These are phyloP conservation scores for Regulus satrapa DNA, from an alignment of 2,113 vertebrate genomes.

Conservation along the genomic window DNA sequence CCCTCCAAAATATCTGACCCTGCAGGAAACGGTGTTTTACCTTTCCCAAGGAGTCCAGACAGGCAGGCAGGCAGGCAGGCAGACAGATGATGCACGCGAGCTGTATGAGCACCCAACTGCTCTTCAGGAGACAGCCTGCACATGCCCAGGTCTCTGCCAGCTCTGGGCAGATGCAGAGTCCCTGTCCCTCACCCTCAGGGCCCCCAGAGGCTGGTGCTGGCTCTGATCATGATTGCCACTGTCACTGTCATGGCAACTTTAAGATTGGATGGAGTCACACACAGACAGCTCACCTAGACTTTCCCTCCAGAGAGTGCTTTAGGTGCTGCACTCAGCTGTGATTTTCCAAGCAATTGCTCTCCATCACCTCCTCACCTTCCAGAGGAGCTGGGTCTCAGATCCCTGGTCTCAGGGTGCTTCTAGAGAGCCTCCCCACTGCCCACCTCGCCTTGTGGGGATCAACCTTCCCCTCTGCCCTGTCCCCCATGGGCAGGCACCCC, in stretches of 20 bases:
- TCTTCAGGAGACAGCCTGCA: background rate
- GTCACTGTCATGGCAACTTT: background rate
- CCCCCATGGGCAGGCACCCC: accelerated
- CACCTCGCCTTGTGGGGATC: background rate
- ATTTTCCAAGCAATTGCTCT: background rate
- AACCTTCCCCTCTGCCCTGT: background rate
- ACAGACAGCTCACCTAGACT: accelerated
- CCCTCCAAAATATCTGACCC: slow-evolving; percentile 58
- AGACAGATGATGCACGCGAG: background rate
- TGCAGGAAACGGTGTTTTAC: slow-evolving; percentile 27
- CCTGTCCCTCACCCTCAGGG: background rate
- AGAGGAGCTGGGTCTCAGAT: background rate
- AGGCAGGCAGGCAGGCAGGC: background rate
- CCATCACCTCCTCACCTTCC: background rate
- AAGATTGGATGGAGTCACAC: background rate
- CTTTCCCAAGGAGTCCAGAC: slow-evolving; percentile 33
- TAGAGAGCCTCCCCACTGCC: background rate
- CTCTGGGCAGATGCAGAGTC: background rate
- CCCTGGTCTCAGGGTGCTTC: background rate
- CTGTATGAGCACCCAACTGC: background rate
- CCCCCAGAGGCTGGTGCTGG: no score
- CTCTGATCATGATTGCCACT: background rate
- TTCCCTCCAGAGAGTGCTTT: background rate
- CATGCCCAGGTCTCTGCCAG: background rate
- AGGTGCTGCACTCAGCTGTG: accelerated